These are phyloP conservation scores for Cephus rjabovi DNA, from an alignment of 2,888 invertebrate genomes.

Conservation along the genomic window DNA sequence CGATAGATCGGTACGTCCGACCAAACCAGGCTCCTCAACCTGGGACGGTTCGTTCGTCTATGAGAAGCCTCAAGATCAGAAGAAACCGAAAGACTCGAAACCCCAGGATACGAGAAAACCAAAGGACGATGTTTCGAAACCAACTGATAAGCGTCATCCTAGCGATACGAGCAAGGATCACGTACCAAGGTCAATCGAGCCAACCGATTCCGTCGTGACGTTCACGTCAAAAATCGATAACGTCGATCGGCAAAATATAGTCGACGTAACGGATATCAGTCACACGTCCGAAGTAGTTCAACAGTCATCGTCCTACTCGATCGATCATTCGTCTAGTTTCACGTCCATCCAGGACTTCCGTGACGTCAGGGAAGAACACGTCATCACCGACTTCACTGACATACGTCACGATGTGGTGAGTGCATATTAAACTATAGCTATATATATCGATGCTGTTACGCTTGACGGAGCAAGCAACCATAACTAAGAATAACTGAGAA, in stretches of 20 bases:
- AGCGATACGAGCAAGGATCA: conserved; percentile 1
- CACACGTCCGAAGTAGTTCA: conserved; percentile 55
- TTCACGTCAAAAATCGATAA: conserved; percentile 17
- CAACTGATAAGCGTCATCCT: conserved; percentile 5
- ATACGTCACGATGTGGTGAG: conserved; percentile 56
- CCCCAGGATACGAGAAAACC: conserved; percentile 28
- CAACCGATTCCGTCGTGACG: not conserved
- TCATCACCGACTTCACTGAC: conserved; percentile 68
- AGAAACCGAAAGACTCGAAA: conserved; percentile 17
- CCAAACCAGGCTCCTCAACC: conserved; percentile 53
- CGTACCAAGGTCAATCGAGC: not conserved
- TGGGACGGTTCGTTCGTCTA: conserved; percentile 56
- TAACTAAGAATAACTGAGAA: not conserved
- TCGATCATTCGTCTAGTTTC: conserved; percentile 55
- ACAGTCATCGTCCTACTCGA: conserved; percentile 43
- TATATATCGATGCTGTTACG: not conserved
- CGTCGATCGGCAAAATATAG: conserved; percentile 42
- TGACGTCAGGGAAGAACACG: conserved; percentile 60
- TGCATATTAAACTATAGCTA: conserved; percentile 5
- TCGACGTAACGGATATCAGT: conserved; percentile 65
- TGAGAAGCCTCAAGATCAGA: conserved; percentile 40
- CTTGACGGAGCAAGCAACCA: not conserved
- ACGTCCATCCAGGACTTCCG: conserved; percentile 50
- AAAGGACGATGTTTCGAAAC: conserved; percentile 7
- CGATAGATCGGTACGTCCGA: conserved; percentile 42